Evolutionary conservation across 2,888 invertebrate genomes (phyloP).

Genomic region (Dryomyza anilis): DNA sequence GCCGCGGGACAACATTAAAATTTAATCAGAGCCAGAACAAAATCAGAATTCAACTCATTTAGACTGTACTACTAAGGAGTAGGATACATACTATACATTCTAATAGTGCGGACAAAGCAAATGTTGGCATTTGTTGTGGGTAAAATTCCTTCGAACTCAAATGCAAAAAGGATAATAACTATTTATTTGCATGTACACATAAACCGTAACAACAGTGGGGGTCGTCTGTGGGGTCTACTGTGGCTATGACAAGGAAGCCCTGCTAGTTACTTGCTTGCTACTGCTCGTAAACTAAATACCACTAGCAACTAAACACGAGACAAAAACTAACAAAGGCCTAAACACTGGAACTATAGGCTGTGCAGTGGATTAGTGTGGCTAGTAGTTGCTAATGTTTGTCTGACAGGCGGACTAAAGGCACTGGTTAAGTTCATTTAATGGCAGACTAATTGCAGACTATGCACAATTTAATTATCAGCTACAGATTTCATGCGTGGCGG

Average conservation of each 20-base stretch:
- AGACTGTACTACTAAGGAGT: too few relatives aligned
- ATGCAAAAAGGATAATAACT: too few relatives aligned
- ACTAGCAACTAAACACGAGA: not conserved
- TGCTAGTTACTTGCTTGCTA: not conserved
- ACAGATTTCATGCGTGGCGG: conserved; percentile 33
- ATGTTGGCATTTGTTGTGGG: too few relatives aligned
- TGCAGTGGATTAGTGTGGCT: not conserved
- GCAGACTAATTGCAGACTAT: conserved; percentile 45
- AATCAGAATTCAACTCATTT: conserved; percentile 9
- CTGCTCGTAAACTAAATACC: too few relatives aligned
- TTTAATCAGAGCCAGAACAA: not conserved
- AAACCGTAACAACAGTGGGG: too few relatives aligned
- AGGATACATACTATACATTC: too few relatives aligned
- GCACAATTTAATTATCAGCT: conserved; percentile 50
- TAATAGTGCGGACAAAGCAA: too few relatives aligned
- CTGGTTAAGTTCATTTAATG: not conserved
- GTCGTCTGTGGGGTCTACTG: too few relatives aligned
- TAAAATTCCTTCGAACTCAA: too few relatives aligned
- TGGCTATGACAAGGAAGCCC: not conserved
- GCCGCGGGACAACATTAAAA: not conserved
- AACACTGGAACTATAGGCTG: not conserved
- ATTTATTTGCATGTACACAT: too few relatives aligned
- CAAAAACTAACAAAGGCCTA: not conserved
- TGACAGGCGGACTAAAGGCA: not conserved
- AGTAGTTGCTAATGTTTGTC: not conserved